phyloP scores from a whole-genome alignment of 2,113 vertebrate species.

The Pygoscelis adeliae region DNA sequence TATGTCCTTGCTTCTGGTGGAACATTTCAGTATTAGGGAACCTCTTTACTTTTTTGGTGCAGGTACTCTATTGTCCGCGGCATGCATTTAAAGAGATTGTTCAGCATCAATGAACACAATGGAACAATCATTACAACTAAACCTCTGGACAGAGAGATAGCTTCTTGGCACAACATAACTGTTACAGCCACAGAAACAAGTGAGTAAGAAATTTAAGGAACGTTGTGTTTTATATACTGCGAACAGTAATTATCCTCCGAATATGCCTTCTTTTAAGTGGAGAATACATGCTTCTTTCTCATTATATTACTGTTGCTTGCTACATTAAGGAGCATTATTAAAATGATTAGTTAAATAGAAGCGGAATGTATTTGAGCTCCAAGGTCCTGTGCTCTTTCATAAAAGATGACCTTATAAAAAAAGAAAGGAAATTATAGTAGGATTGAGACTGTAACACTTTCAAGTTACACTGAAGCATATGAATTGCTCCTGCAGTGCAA shows the following conservation, averaged over 20 bases:
- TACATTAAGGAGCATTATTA: slow-evolving; percentile 34
- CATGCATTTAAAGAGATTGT: slow-evolving; percentile 69
- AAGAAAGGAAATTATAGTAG: background rate
- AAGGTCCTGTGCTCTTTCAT: slow-evolving; percentile 33
- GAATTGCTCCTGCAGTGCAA: slow-evolving; percentile 10
- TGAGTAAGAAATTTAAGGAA: slow-evolving; percentile 73
- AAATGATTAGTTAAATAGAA: slow-evolving; percentile 30
- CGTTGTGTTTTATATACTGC: background rate
- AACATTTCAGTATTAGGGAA: background rate
- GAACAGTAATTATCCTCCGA: slow-evolving; percentile 21
- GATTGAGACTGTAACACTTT: background rate
- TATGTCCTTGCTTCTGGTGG: background rate
- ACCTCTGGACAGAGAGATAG: slow-evolving; percentile 86
- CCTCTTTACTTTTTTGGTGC: background rate
- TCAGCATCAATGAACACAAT: slow-evolving; percentile 84
- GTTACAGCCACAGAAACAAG: slow-evolving; percentile 86
- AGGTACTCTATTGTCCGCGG: slow-evolving; percentile 85
- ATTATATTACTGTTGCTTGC: slow-evolving; percentile 3
- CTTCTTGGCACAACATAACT: slow-evolving; percentile 89
- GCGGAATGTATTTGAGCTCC: background rate
- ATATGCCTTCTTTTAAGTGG: background rate
- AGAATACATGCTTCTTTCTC: background rate
- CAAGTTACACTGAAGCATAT: slow-evolving; percentile 15
- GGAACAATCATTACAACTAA: slow-evolving; percentile 82
- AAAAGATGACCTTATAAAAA: slow-evolving; percentile 31